Evolutionary conservation across 2,888 invertebrate genomes (phyloP), one percentile per base, ranked within the genome.

Genomic region (Calameuta pallipes): DNA sequence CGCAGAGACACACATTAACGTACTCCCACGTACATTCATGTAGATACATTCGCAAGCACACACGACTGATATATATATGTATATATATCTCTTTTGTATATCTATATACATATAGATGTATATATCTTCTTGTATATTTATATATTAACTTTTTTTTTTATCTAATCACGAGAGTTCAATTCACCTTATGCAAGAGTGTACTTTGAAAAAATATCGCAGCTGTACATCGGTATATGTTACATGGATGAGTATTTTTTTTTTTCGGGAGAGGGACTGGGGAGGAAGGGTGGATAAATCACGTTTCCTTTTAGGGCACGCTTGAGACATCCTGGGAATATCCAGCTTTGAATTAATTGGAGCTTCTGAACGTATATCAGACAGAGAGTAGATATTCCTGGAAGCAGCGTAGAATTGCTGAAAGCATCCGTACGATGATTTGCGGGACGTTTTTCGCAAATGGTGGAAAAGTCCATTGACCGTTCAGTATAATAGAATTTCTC

Each of bases 221-320:
- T 75, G 75, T 75, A 75, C 75, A 75, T 75, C 75, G 75, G 31
- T 9, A 75, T 75, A 75, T 75, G 68, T 75, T 75, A 75, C 75
- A 75, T 4, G 23, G 75, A 23, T 15, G 74, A 74, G 74, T 34
- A 15, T 30, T 37, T 13, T 56, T 56, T 56, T 41, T 15, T 41
- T 15, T 41, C 15, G 56, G 56, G 56, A 2, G 9, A 1, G 36
- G 36, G 36, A 36, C 36, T 15, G 23, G 23, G 56, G 23, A 56
- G 15, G 56, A 15, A 6, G 56, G 56, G 56, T 36, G 37, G 37
- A 37, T 37, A 56, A 56, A 15, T 23, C 56, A 56, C 9, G 15
- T 56, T 6, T 56, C 56, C 56, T 56, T 23, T 56, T 4, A 23
- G 56, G 56, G 9, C 23, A 56, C 56, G 23, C 23, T 23, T 23